These are phyloP conservation scores for Gavialis gangeticus DNA, from an alignment of 2,113 vertebrate genomes.

Conservation along the genomic window DNA sequence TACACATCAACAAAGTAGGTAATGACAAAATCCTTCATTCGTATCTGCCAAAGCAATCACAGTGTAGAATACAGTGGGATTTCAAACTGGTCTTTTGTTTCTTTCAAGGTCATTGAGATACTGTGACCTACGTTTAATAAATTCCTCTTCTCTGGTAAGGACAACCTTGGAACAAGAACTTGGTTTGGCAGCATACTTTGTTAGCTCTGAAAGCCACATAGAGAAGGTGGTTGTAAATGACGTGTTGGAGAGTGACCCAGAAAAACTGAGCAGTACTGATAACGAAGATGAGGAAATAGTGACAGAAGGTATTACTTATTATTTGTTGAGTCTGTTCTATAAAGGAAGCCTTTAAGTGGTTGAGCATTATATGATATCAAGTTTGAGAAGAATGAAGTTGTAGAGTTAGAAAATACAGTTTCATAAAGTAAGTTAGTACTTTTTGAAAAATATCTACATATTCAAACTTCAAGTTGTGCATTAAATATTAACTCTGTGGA, in stretches of 20 bases:
- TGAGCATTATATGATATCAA: neutral
- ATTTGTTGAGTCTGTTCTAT: neutral
- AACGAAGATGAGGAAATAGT: constrained; percentile 92
- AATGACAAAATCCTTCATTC: neutral
- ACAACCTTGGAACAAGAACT: constrained; percentile 95
- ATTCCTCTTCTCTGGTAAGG: constrained; percentile 91
- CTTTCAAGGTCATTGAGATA: constrained; percentile 92
- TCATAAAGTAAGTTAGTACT: too few species aligned
- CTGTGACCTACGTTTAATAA: constrained; percentile 95
- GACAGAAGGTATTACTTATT: constrained; percentile 81
- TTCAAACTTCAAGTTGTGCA: neutral
- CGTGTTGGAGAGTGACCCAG: constrained; percentile 90
- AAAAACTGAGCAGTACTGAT: constrained; percentile 95
- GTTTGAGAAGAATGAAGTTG: too few species aligned
- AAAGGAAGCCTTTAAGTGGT: constrained; percentile 3
- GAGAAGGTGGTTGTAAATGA: constrained; percentile 84
- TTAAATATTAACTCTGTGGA: neutral
- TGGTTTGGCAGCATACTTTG: constrained; percentile 92
- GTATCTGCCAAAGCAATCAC: neutral
- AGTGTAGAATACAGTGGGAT: neutral
- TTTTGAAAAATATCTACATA: neutral
- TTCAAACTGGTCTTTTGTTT: neutral
- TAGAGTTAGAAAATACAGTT: too few species aligned
- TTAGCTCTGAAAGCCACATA: constrained; percentile 81
- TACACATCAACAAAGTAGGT: neutral